Conservation (phyloP, 2,888 invertebrate species). For the Parascotia fuliginaria region DNA sequence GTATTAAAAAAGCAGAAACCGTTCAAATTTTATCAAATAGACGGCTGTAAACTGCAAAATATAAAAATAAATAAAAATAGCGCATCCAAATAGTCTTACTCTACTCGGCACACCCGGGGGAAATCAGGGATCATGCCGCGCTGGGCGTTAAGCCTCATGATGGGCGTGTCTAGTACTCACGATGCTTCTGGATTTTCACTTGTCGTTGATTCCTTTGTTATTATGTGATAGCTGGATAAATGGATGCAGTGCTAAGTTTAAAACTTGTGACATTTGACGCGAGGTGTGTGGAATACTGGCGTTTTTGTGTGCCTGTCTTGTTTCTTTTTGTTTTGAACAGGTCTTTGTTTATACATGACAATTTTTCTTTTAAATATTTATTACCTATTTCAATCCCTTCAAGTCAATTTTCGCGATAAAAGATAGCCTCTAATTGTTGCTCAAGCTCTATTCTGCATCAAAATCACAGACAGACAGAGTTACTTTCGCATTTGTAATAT, state of each 20-base stretch:
- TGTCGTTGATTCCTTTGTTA: slow-evolving; percentile 37
- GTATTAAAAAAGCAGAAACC: too few relatives aligned
- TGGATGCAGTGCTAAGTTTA: not conserved
- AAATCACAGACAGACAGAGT: too few relatives aligned
- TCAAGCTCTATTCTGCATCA: too few relatives aligned
- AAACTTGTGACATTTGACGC: not conserved
- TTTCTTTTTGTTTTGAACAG: too few relatives aligned
- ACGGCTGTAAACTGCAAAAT: not conserved
- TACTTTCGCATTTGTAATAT: too few relatives aligned
- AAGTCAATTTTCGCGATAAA: too few relatives aligned
- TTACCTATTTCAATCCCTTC: too few relatives aligned
- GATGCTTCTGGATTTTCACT: slow-evolving; percentile 40
- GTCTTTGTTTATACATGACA: too few relatives aligned
- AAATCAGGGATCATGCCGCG: slow-evolving; percentile 66
- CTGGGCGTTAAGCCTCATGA: slow-evolving; percentile 71
- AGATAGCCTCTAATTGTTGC: too few relatives aligned
- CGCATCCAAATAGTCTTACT: slow-evolving; percentile 40
- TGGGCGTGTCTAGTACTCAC: slow-evolving; percentile 47
- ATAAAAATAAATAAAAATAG: slow-evolving; percentile 11
- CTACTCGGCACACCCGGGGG: slow-evolving; percentile 53
- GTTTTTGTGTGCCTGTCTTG: not conserved
- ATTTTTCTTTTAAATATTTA: too few relatives aligned
- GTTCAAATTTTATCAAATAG: not conserved
- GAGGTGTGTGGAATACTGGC: not conserved
- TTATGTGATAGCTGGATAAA: slow-evolving; percentile 34